Evolutionary conservation across 2,888 invertebrate species (phyloP).

Genomic region (Drosophila anomalata): DNA sequence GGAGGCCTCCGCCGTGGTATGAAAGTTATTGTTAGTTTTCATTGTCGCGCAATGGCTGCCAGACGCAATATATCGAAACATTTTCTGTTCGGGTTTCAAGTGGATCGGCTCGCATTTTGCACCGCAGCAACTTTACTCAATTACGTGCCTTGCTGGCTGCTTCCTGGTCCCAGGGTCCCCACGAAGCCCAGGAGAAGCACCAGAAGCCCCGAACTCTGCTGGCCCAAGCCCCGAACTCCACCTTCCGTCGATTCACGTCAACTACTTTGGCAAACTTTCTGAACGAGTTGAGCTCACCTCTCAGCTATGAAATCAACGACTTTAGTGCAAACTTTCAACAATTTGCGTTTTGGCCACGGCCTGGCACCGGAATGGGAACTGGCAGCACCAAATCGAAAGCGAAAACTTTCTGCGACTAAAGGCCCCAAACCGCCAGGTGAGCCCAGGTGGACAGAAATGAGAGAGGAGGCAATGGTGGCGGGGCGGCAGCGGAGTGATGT

Average conservation of each 20-base stretch:
- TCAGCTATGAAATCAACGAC: constrained; percentile 79
- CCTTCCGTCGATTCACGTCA: constrained; percentile 64
- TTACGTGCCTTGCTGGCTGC: constrained; percentile 58
- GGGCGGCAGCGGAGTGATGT: background rate
- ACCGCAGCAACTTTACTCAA: constrained; percentile 75
- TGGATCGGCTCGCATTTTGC: constrained; percentile 65
- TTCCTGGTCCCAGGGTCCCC: constrained; percentile 12
- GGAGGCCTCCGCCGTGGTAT: constrained; percentile 17
- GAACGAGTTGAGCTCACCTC: constrained; percentile 79
- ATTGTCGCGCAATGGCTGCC: constrained; percentile 49
- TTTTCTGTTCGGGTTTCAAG: constrained; percentile 66
- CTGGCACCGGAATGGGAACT: constrained; percentile 57
- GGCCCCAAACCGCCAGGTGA: constrained; percentile 48
- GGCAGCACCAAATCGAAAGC: constrained; percentile 72
- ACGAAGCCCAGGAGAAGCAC: constrained; percentile 10
- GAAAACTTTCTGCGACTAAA: constrained; percentile 71
- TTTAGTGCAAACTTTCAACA: constrained; percentile 78
- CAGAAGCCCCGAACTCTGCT: constrained; percentile 13
- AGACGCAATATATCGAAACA: constrained; percentile 73
- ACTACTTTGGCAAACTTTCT: constrained; percentile 79
- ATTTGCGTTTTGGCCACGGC: constrained; percentile 79
- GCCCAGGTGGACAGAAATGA: constrained; percentile 28
- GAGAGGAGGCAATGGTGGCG: constrained; percentile 11
- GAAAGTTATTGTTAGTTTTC: constrained; percentile 71
- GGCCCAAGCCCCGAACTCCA: background rate